Conservation (phyloP, 2,797 vertebrate genomes). For the Xenops minutus region DNA sequence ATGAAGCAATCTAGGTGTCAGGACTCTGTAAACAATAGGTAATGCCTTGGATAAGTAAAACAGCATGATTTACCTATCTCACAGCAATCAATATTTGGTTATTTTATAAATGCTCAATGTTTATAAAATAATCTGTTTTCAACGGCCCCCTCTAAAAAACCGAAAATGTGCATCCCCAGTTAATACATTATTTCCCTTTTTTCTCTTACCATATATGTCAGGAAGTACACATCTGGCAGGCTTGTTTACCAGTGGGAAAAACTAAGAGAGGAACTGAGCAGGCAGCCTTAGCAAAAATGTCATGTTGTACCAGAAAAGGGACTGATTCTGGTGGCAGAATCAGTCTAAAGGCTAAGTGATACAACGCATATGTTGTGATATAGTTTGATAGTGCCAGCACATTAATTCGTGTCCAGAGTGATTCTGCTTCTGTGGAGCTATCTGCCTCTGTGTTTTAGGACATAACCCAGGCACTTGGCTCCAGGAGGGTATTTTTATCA, state of each 20-base stretch:
- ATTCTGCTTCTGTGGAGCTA: neutral
- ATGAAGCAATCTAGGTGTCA: neutral
- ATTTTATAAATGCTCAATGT: neutral
- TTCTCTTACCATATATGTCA: neutral
- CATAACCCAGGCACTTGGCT: neutral
- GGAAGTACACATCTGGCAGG: neutral
- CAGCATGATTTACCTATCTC: neutral
- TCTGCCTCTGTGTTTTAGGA: neutral
- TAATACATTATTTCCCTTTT: neutral
- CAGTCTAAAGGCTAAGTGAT: neutral
- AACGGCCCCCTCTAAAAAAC: neutral
- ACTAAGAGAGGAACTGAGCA: neutral
- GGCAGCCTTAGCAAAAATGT: neutral
- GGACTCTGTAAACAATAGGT: neutral
- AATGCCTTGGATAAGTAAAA: neutral
- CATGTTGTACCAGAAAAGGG: neutral
- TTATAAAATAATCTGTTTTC: neutral
- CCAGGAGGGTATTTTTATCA: neutral
- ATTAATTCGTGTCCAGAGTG: neutral
- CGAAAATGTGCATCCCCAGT: too few relatives aligned
- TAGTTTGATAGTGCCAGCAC: neutral
- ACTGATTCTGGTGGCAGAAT: neutral
- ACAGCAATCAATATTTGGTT: neutral
- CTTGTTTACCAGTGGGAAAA: neutral
- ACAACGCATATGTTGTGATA: fast-evolving